Evolutionary conservation across 2,888 invertebrate genomes (phyloP).

Genomic region (Tyria jacobaeae): DNA sequence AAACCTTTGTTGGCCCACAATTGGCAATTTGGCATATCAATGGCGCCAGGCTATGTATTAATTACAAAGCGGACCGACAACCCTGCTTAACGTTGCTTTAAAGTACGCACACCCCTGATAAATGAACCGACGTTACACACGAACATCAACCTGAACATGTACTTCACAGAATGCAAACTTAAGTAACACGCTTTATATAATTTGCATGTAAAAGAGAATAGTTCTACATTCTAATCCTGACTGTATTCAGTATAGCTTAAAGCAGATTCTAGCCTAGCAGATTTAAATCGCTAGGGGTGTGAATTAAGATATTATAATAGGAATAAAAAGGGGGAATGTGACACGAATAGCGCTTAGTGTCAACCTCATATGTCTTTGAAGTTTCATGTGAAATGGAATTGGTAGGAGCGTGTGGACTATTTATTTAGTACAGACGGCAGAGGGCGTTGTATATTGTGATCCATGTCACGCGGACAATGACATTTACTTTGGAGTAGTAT

Average conservation of each 20-base stretch:
- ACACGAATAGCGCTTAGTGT: slow-evolving; percentile 81
- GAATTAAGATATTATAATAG: slow-evolving; percentile 82
- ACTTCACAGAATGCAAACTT: slow-evolving; percentile 48
- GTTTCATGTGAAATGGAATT: slow-evolving; percentile 64
- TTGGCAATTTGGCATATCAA: slow-evolving; percentile 80
- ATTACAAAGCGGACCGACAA: slow-evolving; percentile 80
- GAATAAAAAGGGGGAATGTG: slow-evolving; percentile 74
- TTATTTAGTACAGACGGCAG: slow-evolving; percentile 63
- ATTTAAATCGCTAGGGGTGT: slow-evolving; percentile 74
- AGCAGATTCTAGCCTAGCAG: slow-evolving; percentile 42
- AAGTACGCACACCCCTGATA: slow-evolving; percentile 73
- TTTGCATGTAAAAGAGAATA: slow-evolving; percentile 73
- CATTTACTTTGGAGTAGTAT: slow-evolving; percentile 29
- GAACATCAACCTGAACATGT: slow-evolving; percentile 47
- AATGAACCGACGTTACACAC: slow-evolving; percentile 33
- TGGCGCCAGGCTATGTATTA: slow-evolving; percentile 80
- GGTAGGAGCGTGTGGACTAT: slow-evolving; percentile 53
- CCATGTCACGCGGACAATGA: slow-evolving; percentile 35
- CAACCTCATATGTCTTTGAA: slow-evolving; percentile 80
- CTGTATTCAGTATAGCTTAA: slow-evolving; percentile 32
- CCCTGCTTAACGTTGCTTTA: slow-evolving; percentile 74
- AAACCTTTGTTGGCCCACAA: slow-evolving; percentile 62
- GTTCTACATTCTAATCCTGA: slow-evolving; percentile 37
- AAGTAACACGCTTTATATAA: slow-evolving; percentile 49
- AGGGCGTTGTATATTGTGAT: slow-evolving; percentile 52